Conservation (phyloP, 2,113 vertebrate species). For the Struthio camelus region DNA sequence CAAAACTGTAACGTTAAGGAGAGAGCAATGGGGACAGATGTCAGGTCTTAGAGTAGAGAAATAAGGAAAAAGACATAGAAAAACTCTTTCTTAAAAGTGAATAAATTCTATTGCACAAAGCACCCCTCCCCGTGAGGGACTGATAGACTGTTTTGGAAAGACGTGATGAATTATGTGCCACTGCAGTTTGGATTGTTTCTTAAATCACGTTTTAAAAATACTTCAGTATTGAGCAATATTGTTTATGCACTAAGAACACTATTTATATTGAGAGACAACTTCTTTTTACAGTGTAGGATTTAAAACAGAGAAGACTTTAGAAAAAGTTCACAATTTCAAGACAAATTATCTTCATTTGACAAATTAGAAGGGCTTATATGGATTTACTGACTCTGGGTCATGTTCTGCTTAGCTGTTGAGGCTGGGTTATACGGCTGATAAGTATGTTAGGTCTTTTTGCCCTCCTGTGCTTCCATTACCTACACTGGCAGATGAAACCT, state of each 20-base stretch:
- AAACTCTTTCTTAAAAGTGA: not conserved
- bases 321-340: not conserved
- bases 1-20: not conserved
- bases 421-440: not conserved
- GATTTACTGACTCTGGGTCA: not conserved
- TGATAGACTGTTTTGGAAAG: not conserved
- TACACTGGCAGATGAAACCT: not conserved
- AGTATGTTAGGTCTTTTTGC: not conserved
- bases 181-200: not conserved
- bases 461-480: not conserved
- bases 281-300: not conserved
- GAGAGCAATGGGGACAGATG: not conserved
- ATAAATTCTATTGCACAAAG: not conserved
- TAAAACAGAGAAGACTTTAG: not conserved
- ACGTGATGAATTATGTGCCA: slow-evolving; percentile 38
- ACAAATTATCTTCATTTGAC: not conserved
- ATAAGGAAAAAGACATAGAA: not conserved
- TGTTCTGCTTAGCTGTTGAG: not conserved
- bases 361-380: not conserved
- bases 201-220: slow-evolving; percentile 11
- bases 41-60: not conserved
- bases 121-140: not conserved
- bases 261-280: slow-evolving; percentile 6
- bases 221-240: not conserved
- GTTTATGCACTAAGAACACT: not conserved